These are phyloP conservation scores for Plagodis pulveraria DNA, from an alignment of 2,888 invertebrate species.

Conservation along the genomic window DNA sequence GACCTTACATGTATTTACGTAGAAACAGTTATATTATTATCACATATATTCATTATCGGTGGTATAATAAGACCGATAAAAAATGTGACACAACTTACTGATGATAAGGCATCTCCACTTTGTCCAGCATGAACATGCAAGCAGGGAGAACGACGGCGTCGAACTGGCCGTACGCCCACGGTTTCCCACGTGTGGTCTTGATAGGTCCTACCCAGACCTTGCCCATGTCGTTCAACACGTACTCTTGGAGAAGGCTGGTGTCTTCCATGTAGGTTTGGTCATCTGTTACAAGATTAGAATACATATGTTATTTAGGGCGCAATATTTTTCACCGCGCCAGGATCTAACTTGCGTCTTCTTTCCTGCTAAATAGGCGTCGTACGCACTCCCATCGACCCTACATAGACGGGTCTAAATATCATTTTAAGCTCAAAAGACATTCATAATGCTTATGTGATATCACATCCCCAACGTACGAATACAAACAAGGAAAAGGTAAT, in stretches of 20 bases:
- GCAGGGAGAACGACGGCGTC: conserved; percentile 89
- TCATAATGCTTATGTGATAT: no score
- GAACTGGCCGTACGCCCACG: conserved; percentile 94
- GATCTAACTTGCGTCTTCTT: no score
- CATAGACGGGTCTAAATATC: no score
- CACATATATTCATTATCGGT: no score
- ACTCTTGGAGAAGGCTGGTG: conserved; percentile 88
- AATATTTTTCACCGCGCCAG: neutral
- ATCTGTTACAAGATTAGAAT: conserved; percentile 83
- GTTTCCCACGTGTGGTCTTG: conserved; percentile 89
- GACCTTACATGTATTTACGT: no score
- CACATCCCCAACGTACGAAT: no score
- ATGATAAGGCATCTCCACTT: conserved; percentile 85
- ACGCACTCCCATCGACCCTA: no score
- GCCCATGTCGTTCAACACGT: conserved; percentile 92
- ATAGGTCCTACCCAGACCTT: conserved; percentile 93
- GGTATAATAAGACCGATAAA: no score
- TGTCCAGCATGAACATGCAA: conserved; percentile 88
- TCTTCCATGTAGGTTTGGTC: conserved; percentile 92
- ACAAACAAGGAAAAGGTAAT: no score
- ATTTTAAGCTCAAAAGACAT: no score
- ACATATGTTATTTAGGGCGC: neutral
- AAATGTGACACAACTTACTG: conserved; percentile 64
- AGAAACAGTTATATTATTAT: no score
- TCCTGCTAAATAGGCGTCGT: no score